These are phyloP conservation scores for Amazona guildingii DNA, from an alignment of 2,113 vertebrate species.

Conservation along the genomic window DNA sequence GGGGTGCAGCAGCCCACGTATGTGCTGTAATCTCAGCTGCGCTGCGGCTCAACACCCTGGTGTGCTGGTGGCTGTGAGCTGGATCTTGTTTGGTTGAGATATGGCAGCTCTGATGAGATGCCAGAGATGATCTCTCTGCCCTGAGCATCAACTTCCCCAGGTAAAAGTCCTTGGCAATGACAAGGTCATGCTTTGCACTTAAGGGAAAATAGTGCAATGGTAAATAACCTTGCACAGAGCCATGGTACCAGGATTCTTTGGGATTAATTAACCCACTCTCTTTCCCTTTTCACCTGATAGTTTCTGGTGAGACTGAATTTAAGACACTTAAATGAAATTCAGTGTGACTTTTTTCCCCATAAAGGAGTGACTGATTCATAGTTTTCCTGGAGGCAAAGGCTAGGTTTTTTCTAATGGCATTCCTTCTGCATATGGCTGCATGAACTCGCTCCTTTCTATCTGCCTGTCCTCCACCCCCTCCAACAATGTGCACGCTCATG, in stretches of 20 bases:
- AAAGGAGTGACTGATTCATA: neutral
- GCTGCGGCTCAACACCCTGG: neutral
- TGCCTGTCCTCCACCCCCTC: neutral
- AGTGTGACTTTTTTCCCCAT: neutral
- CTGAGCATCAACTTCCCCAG: neutral
- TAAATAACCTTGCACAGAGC: neutral
- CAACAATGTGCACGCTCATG: rapidly evolving
- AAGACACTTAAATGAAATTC: slow-evolving; percentile 29
- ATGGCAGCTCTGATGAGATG: neutral
- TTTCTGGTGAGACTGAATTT: neutral
- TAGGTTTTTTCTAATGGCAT: neutral
- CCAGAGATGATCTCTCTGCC: neutral
- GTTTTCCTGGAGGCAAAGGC: neutral
- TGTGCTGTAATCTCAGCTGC: neutral
- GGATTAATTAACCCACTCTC: neutral
- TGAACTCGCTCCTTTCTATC: neutral
- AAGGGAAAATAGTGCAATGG: neutral
- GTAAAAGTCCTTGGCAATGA: neutral
- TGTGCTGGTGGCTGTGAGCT: rapidly evolving
- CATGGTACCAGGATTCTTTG: neutral
- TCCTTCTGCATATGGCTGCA: neutral
- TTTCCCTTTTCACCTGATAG: neutral
- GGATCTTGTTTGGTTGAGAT: rapidly evolving
- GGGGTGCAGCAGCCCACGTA: rapidly evolving
- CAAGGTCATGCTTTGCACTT: rapidly evolving